phyloP scores from a whole-genome alignment of 2,888 invertebrate species.

The Phlogophora meticulosa region DNA sequence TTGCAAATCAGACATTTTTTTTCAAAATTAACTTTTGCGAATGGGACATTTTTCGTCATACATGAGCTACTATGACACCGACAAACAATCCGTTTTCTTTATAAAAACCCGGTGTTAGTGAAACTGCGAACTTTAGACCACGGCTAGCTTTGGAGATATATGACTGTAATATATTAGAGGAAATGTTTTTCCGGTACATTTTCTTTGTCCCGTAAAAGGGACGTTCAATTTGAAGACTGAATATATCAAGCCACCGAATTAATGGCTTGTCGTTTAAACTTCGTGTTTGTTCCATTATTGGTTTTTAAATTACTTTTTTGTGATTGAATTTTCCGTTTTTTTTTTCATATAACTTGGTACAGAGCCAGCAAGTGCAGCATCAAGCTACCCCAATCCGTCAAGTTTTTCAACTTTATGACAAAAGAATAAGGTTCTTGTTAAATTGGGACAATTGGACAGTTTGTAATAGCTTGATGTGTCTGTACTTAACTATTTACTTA shows the following conservation, averaged over 20 bases:
- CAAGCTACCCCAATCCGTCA: too few relatives aligned
- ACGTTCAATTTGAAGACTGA: conserved; percentile 36
- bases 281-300: conserved; percentile 20
- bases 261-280: conserved; percentile 39
- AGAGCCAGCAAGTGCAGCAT: too few relatives aligned
- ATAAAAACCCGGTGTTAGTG: not conserved
- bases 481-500: too few relatives aligned
- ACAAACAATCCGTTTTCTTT: conserved; percentile 9
- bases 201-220: conserved; percentile 29
- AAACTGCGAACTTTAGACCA: conserved; percentile 22
- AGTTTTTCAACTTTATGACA: too few relatives aligned
- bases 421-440: too few relatives aligned
- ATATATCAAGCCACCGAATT: conserved; percentile 43
- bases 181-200: conserved; percentile 56
- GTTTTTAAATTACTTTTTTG: conserved; percentile 17
- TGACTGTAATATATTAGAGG: conserved; percentile 46
- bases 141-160: conserved; percentile 31
- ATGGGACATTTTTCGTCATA: not conserved
- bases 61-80: not conserved
- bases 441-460: too few relatives aligned
- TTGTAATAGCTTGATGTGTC: too few relatives aligned
- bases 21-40: too few relatives aligned
- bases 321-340: conserved; percentile 2
- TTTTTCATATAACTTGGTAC: too few relatives aligned
- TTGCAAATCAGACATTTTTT: too few relatives aligned